phyloP scores from a whole-genome alignment of 2,888 invertebrate species.

The Eurytoma adleriae region DNA sequence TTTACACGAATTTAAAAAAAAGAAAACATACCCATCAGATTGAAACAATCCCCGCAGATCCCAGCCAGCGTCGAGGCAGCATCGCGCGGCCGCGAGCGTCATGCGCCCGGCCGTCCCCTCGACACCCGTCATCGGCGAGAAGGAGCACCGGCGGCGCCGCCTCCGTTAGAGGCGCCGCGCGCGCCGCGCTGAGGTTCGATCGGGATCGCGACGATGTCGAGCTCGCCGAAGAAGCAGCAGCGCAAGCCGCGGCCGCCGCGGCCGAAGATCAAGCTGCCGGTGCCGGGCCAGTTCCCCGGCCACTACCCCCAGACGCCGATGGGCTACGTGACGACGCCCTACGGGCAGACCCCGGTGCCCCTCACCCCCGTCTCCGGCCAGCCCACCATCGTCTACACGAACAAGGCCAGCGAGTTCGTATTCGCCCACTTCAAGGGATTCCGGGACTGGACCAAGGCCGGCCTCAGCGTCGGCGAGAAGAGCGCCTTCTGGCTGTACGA shows the following conservation, averaged over 20 bases:
- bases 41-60: no score
- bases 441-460: slow-evolving; percentile 88
- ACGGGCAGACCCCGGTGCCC: slow-evolving; percentile 71
- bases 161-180: no score
- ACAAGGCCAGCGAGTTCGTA: slow-evolving; percentile 87
- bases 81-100: neutral
- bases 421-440: slow-evolving; percentile 88
- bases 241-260: slow-evolving; percentile 64
- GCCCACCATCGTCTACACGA: slow-evolving; percentile 66
- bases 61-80: neutral
- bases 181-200: no score
- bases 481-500: slow-evolving; percentile 88
- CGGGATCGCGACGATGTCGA: slow-evolving; percentile 16
- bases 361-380: slow-evolving; percentile 73
- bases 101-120: neutral
- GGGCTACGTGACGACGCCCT: slow-evolving; percentile 68
- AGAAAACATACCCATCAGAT: no score
- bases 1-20: no score
- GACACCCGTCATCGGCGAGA: neutral
- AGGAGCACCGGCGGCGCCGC: no score
- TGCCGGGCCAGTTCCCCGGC: slow-evolving; percentile 67
- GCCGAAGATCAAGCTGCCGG: slow-evolving; percentile 71
- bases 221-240: slow-evolving; percentile 37
- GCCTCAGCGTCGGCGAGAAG: slow-evolving; percentile 90
- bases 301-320: slow-evolving; percentile 70